Conservation (phyloP, 2,888 invertebrate genomes). For the Clitarchus hookeri region DNA sequence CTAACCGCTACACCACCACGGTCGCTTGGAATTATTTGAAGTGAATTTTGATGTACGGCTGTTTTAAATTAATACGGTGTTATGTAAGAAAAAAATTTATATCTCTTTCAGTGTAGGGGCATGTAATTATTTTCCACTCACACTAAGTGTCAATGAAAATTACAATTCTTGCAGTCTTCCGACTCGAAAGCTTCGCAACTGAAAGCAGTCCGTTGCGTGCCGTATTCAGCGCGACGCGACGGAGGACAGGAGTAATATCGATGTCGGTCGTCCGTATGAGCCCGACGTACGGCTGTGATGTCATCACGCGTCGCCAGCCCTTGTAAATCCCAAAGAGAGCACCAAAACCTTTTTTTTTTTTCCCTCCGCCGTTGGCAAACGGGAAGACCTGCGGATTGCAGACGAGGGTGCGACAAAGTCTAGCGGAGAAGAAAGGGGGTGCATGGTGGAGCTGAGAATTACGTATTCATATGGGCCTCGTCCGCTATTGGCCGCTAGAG, state of each 20-base stretch:
- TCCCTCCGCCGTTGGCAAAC: background rate
- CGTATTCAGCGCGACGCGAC: background rate
- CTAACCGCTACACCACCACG: no score
- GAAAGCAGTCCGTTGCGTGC: background rate
- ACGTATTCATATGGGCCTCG: background rate
- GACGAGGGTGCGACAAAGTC: background rate
- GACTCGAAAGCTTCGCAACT: no score
- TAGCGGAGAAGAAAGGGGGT: background rate
- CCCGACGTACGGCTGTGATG: background rate
- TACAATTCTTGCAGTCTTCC: no score
- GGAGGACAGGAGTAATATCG: background rate
- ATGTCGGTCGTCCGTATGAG: background rate
- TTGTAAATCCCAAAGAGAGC: background rate
- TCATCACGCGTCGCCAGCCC: background rate
- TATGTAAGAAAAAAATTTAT: no score
- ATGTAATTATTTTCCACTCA: no score
- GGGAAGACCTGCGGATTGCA: background rate
- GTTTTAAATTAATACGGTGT: no score
- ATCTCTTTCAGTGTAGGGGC: no score
- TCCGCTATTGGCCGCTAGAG: slow-evolving; percentile 1
- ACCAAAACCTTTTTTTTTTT: background rate
- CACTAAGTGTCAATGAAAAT: no score
- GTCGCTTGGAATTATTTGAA: no score
- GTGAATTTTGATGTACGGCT: no score
- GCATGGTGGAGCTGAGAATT: background rate